These are phyloP conservation scores for Ondatra zibethicus DNA, from an alignment of 2,113 vertebrate species.

Conservation along the genomic window DNA sequence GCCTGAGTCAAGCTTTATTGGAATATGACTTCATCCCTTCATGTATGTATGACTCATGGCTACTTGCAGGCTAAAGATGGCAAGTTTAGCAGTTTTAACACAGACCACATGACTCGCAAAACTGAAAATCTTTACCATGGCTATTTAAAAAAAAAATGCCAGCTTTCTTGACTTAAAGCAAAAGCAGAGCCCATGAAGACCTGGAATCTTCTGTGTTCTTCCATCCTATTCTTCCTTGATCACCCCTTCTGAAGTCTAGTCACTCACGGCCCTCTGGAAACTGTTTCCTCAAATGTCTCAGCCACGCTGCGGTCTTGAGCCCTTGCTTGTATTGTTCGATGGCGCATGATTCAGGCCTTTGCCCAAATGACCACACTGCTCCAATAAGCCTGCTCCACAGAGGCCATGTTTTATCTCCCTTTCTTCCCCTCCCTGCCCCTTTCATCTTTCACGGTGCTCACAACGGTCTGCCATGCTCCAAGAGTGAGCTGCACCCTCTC, in stretches of 20 bases:
- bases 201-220: accelerated
- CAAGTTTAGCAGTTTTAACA: background rate
- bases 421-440: background rate
- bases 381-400: background rate
- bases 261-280: background rate
- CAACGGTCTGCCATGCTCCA: background rate
- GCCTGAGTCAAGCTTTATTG: background rate
- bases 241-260: background rate
- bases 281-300: background rate
- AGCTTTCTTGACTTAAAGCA: background rate
- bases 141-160: background rate
- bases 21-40: background rate
- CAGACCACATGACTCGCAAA: background rate
- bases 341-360: background rate
- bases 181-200: background rate
- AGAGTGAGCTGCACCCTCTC: background rate
- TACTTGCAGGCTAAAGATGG: background rate
- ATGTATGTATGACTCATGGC: background rate
- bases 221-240: background rate
- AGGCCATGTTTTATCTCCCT: no score
- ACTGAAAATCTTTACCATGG: background rate
- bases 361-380: background rate
- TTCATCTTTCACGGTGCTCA: background rate
- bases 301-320: background rate
- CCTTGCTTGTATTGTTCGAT: background rate